These are phyloP conservation scores for Drosophila sordidapex DNA, from an alignment of 2,888 invertebrate genomes.

Conservation along the genomic window DNA sequence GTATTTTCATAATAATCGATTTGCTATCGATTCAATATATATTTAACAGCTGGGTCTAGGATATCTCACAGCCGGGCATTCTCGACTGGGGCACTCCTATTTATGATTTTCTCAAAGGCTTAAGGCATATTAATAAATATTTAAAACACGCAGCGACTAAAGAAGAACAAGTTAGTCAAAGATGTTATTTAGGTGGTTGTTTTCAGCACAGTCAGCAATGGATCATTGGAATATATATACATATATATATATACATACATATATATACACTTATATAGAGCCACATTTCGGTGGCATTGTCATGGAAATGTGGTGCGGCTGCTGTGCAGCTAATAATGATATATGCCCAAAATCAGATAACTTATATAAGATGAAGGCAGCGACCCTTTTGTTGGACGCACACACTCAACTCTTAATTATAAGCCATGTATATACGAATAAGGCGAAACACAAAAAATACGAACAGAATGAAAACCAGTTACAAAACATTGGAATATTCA, in stretches of 20 bases:
- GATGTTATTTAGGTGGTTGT: slow-evolving; percentile 60
- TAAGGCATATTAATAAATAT: slow-evolving; percentile 69
- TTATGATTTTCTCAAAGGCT: slow-evolving; percentile 39
- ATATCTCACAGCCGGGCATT: not conserved
- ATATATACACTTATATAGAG: not conserved
- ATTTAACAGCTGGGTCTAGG: not conserved
- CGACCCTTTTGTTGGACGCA: slow-evolving; percentile 57
- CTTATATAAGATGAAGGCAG: slow-evolving; percentile 49
- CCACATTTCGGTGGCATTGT: slow-evolving; percentile 51
- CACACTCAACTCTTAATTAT: slow-evolving; percentile 70
- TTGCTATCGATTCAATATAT: not conserved
- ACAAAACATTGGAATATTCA: slow-evolving; percentile 58
- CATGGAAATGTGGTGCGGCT: slow-evolving; percentile 61
- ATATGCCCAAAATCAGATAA: slow-evolving; percentile 74
- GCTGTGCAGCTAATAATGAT: slow-evolving; percentile 66
- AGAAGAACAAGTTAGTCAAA: slow-evolving; percentile 25
- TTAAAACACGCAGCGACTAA: slow-evolving; percentile 26
- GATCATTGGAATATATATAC: slow-evolving; percentile 40
- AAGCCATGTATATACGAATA: slow-evolving; percentile 49
- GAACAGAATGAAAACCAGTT: slow-evolving; percentile 60
- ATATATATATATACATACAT: not conserved
- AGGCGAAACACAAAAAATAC: slow-evolving; percentile 3
- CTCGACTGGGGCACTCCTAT: not conserved
- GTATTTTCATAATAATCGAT: not conserved
- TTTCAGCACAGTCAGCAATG: slow-evolving; percentile 59